Conservation (phyloP, 2,113 vertebrate genomes). For the Serilophus lunatus region DNA sequence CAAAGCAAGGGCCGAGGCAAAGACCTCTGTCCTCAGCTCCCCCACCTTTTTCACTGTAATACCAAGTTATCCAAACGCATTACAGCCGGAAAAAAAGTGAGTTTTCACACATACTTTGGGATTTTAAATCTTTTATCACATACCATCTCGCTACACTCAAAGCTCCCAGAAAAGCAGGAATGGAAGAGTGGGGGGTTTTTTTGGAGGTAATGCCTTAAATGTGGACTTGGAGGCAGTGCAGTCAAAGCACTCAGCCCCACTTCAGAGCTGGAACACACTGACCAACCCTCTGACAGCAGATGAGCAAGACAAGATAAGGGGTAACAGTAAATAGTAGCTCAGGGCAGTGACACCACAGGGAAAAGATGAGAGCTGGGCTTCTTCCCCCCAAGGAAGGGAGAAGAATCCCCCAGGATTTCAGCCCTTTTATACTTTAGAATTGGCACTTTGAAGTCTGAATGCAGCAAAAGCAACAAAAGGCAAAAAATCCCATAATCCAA, state of each 20-base stretch:
- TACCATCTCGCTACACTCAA: rapidly evolving
- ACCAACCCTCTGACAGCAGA: not conserved
- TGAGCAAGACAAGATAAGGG: not conserved
- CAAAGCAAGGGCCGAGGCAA: rapidly evolving
- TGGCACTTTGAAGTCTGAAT: not conserved
- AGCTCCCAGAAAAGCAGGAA: not conserved
- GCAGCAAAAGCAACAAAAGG: not conserved
- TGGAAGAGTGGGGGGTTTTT: rapidly evolving
- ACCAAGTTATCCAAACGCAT: rapidly evolving
- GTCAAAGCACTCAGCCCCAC: not conserved
- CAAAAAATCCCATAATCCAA: not conserved
- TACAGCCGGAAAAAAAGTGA: rapidly evolving
- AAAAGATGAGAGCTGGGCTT: not conserved
- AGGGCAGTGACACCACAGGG: not conserved
- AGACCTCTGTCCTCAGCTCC: not conserved
- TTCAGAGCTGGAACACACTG: not conserved
- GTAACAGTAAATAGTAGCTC: not conserved
- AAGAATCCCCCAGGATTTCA: not conserved
- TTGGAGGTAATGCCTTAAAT: not conserved
- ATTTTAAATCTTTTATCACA: rapidly evolving
- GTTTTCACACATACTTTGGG: rapidly evolving
- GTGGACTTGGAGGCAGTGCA: not conserved
- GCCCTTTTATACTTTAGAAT: not conserved
- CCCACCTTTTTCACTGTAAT: rapidly evolving
- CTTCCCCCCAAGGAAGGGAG: no score